Evolutionary conservation across 2,888 invertebrate genomes (phyloP).

Genomic region (Agrotis clavis): DNA sequence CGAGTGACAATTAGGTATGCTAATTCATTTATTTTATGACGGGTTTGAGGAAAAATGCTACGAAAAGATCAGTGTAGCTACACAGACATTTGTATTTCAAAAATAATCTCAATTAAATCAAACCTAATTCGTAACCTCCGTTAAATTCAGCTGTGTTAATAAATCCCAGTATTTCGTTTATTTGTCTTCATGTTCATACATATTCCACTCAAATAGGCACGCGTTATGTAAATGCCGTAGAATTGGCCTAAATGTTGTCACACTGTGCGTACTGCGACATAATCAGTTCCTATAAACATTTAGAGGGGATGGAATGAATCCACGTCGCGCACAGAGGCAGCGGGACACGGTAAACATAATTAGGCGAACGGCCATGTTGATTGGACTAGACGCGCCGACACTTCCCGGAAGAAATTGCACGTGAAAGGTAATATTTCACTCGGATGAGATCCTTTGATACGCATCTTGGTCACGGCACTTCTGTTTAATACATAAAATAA

Average conservation of each 20-base stretch:
- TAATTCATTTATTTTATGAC: constrained; percentile 88
- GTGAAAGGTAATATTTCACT: constrained; percentile 82
- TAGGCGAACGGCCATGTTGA: constrained; percentile 81
- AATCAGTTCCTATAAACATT: constrained; percentile 74
- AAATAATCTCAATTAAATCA: constrained; percentile 49
- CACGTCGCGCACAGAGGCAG: constrained; percentile 68
- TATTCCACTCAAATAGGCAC: constrained; percentile 54
- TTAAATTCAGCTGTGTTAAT: constrained; percentile 42
- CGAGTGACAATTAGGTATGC: constrained; percentile 88
- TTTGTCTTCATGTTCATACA: constrained; percentile 54
- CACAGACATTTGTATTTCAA: constrained; percentile 61
- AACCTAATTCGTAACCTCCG: constrained; percentile 36
- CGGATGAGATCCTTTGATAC: constrained; percentile 76
- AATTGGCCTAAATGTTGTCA: constrained; percentile 60
- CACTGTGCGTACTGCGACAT: constrained; percentile 62
- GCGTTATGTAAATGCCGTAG: constrained; percentile 58
- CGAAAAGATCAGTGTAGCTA: constrained; percentile 80
- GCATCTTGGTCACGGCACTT: constrained; percentile 70
- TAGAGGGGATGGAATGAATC: constrained; percentile 74
- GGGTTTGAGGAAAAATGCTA: constrained; percentile 78
- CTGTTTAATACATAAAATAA: constrained; percentile 70
- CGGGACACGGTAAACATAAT: constrained; percentile 84
- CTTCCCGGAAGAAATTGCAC: constrained; percentile 79
- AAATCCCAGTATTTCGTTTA: constrained; percentile 47
- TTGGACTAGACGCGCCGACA: constrained; percentile 80